Conservation (phyloP, 2,797 vertebrate genomes). For the Labeo calbasu region DNA sequence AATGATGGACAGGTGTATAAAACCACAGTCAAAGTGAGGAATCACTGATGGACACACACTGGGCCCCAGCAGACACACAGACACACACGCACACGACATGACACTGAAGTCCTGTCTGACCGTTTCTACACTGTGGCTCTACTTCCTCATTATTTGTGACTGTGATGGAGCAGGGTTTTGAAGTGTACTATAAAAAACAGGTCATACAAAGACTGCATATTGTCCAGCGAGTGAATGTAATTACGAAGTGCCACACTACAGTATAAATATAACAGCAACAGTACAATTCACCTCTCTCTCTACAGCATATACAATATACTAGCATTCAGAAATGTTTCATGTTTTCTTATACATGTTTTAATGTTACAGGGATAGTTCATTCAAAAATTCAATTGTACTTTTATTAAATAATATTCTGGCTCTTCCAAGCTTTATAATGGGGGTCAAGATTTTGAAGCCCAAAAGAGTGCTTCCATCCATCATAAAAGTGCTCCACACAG, state of each 20-base stretch:
- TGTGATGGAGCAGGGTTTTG: not conserved
- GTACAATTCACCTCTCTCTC: not conserved
- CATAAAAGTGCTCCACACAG: too few species aligned
- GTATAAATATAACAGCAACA: not conserved
- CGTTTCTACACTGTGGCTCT: not conserved
- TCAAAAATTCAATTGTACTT: too few species aligned
- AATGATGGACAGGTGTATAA: slow-evolving; percentile 30
- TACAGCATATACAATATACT: not conserved
- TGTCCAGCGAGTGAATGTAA: not conserved
- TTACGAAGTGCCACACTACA: not conserved
- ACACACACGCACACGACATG: not conserved
- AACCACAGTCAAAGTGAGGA: not conserved
- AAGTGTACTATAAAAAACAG: not conserved
- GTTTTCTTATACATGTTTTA: not conserved
- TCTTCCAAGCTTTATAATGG: too few species aligned
- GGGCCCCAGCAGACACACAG: not conserved
- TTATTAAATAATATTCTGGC: too few species aligned
- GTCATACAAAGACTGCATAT: not conserved
- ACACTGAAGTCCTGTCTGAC: not conserved
- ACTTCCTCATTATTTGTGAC: not conserved
- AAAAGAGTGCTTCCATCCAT: too few species aligned
- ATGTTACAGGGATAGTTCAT: not conserved
- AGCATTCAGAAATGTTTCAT: not conserved
- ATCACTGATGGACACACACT: slow-evolving; percentile 14
- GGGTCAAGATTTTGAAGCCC: too few species aligned